Evolutionary conservation across 2,113 vertebrate species (phyloP).

Genomic region (Ivindomyrus marchei): DNA sequence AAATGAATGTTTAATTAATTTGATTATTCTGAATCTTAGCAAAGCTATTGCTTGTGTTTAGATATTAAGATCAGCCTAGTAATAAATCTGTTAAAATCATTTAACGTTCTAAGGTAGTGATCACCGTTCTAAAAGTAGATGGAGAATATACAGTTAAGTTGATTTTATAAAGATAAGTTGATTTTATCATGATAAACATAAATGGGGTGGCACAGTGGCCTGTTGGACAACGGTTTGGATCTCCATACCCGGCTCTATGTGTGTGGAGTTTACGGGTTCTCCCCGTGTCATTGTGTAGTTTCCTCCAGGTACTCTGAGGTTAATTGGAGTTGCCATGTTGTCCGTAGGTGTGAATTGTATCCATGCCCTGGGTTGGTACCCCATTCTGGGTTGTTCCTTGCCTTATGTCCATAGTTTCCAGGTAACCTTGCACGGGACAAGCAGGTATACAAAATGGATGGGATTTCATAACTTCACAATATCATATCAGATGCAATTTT

Average conservation of each 20-base stretch:
- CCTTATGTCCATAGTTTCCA: not conserved
- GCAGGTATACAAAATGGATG: not conserved
- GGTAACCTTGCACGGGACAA: not conserved
- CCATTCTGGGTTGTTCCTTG: not conserved
- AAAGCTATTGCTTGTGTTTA: not conserved
- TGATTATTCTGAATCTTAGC: not conserved
- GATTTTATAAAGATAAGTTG: not conserved
- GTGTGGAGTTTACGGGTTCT: not conserved
- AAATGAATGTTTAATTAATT: not conserved
- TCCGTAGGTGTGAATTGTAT: not conserved
- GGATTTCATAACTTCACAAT: not conserved
- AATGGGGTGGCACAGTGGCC: not conserved
- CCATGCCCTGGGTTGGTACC: not conserved
- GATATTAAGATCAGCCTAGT: not conserved
- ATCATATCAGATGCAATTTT: not conserved
- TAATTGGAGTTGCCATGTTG: not conserved
- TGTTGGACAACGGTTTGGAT: not conserved
- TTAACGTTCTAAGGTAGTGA: not conserved
- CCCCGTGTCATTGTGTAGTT: not conserved
- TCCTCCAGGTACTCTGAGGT: not conserved
- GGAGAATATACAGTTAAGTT: not conserved
- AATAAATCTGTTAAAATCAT: not conserved
- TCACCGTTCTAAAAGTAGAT: not conserved
- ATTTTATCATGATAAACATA: not conserved
- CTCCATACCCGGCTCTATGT: not conserved